Percentiles rank a stretch among this genome's conserved stretches.
These are phyloP conservation scores for Daktulosphaira vitifoliae DNA, from an alignment of 1,140 invertebrate genomes.

Conservation along the genomic window DNA sequence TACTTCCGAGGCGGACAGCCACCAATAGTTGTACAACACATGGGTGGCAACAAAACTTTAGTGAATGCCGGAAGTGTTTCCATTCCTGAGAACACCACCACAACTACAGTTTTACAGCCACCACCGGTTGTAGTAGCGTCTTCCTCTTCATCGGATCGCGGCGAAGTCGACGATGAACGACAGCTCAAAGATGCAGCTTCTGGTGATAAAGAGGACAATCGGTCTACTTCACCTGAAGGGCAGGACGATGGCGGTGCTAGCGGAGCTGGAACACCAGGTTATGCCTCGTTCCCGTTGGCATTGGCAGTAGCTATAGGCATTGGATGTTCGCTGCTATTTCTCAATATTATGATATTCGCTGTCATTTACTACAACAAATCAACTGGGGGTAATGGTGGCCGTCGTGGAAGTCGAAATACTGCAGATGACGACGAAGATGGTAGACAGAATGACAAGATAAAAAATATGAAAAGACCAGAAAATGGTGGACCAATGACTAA, in stretches of 20 bases:
- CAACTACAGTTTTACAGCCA: slow-evolving; percentile 49
- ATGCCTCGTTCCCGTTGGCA: slow-evolving; percentile 55
- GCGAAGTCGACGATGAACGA: slow-evolving; percentile 39
- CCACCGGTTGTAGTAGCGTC: slow-evolving; percentile 39
- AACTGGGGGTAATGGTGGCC: slow-evolving; percentile 60
- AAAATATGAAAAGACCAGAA: slow-evolving; percentile 36
- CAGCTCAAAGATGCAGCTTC: slow-evolving; percentile 64
- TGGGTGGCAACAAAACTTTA: not conserved
- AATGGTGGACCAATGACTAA: slow-evolving; percentile 39
- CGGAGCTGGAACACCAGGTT: not conserved
- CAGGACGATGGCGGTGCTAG: slow-evolving; percentile 59
- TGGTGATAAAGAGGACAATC: slow-evolving; percentile 49
- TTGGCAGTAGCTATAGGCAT: slow-evolving; percentile 89
- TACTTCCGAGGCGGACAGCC: slow-evolving; percentile 7
- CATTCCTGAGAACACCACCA: not conserved
- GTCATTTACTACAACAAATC: slow-evolving; percentile 68
- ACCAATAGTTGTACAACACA: not conserved
- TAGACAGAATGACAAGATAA: not conserved
- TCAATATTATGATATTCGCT: slow-evolving; percentile 89
- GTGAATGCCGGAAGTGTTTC: not conserved
- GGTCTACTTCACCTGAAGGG: slow-evolving; percentile 44
- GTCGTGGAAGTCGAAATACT: slow-evolving; percentile 3
- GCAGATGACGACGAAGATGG: not conserved
- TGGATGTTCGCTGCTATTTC: slow-evolving; percentile 62
- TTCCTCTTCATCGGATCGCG: slow-evolving; percentile 37